phyloP scores from a whole-genome alignment of 2,113 vertebrate species.

The Apodemus sylvaticus region DNA sequence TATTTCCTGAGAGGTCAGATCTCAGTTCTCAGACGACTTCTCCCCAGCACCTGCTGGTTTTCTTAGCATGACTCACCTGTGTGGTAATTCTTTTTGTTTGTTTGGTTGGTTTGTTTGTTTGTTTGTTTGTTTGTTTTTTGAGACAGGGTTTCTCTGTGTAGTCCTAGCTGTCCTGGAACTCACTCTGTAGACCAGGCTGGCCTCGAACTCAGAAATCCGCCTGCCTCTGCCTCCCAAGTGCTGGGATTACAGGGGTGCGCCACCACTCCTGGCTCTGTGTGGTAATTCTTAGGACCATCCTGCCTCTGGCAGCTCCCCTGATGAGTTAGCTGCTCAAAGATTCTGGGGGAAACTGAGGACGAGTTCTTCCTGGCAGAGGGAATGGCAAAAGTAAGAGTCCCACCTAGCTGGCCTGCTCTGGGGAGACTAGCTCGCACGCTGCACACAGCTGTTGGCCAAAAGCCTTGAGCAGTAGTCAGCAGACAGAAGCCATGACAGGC shows the following conservation, averaged over 20 bases:
- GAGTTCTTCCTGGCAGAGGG: background rate
- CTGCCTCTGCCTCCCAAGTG: no score
- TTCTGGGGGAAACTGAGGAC: background rate
- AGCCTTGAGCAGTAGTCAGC: background rate
- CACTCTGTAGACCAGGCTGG: no score
- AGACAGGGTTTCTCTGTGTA: no score
- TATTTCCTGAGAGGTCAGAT: background rate
- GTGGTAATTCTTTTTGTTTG: background rate
- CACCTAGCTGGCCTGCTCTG: background rate
- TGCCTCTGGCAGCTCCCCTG: background rate
- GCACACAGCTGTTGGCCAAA: background rate
- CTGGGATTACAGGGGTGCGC: no score
- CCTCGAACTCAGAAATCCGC: no score
- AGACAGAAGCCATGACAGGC: no score
- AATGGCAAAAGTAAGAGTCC: background rate
- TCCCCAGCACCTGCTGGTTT: no score
- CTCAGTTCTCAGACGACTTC: background rate
- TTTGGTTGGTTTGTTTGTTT: no score
- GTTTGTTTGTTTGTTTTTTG: no score
- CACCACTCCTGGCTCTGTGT: no score
- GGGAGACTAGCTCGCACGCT: background rate
- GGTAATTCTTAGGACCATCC: background rate
- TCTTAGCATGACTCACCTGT: background rate
- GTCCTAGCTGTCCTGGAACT: no score
- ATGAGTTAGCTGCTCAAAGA: background rate